Conservation (phyloP, 92 coral and sea anemone species). For the Epizoanthus stellaris region DNA sequence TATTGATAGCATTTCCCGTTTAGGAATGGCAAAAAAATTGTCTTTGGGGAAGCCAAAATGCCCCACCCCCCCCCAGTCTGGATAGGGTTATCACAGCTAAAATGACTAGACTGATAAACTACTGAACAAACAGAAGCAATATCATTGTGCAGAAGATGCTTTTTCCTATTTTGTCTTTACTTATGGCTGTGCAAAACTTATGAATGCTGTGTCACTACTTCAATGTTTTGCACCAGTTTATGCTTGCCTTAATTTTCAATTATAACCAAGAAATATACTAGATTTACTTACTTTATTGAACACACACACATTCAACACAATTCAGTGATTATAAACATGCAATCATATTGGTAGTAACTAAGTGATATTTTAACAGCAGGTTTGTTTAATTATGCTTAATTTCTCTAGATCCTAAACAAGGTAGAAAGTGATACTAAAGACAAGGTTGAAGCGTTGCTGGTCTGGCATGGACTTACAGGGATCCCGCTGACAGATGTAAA, state of each 20-base stretch:
- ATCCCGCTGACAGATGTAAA: conserved; percentile 60
- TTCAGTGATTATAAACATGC: not conserved
- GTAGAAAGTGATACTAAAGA: conserved; percentile 40
- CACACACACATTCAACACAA: not conserved
- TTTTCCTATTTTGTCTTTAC: no score
- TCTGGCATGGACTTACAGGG: conserved; percentile 60
- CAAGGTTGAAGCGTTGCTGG: conserved; percentile 63
- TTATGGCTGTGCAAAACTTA: not conserved
- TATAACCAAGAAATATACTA: no score
- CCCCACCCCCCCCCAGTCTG: no score
- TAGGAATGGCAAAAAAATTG: no score
- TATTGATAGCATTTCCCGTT: no score
- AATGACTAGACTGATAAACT: no score
- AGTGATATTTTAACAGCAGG: not conserved
- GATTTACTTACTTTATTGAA: no score
- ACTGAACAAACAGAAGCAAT: no score
- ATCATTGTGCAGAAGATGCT: no score
- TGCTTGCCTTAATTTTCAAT: not conserved
- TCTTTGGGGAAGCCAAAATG: no score
- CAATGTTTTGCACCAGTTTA: not conserved
- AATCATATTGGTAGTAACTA: no score
- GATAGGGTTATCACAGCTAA: no score
- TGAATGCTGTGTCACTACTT: not conserved
- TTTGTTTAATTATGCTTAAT: not conserved
- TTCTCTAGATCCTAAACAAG: not conserved